Conservation (phyloP, 1,140 invertebrate genomes). For the Cepaea nemoralis region DNA sequence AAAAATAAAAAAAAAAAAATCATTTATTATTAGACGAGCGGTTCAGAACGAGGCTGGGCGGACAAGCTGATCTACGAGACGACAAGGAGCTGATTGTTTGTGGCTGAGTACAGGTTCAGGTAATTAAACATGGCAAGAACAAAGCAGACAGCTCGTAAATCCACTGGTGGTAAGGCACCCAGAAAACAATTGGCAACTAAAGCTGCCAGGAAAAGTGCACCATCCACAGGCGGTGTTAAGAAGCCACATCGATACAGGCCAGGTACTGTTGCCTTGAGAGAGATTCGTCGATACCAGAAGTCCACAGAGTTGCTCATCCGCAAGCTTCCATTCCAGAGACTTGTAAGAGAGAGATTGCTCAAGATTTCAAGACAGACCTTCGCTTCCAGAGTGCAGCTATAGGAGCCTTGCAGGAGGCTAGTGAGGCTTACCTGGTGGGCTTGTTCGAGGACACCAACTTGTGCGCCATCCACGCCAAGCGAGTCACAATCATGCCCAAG, state of each 20-base stretch:
- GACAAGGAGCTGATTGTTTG: no score
- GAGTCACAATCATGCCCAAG: slow-evolving; percentile 97
- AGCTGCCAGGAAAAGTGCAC: slow-evolving; percentile 76
- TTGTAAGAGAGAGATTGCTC: slow-evolving; percentile 86
- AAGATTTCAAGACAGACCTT: slow-evolving; percentile 83
- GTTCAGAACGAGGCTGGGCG: no score
- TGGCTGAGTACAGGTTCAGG: no score
- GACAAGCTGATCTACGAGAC: no score
- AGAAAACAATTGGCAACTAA: slow-evolving; percentile 75
- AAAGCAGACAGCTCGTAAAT: no score
- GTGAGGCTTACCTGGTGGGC: slow-evolving; percentile 89
- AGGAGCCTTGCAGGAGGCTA: slow-evolving; percentile 82
- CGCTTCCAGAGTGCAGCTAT: slow-evolving; percentile 77
- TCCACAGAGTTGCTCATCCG: slow-evolving; percentile 84
- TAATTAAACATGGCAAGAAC: no score
- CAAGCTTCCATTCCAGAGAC: slow-evolving; percentile 87
- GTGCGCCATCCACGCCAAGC: slow-evolving; percentile 93
- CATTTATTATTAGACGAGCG: no score
- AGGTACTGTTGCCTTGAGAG: slow-evolving; percentile 86
- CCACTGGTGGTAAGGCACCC: not conserved
- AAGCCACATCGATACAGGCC: slow-evolving; percentile 74
- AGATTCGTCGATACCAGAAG: slow-evolving; percentile 89
- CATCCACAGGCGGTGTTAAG: slow-evolving; percentile 75
- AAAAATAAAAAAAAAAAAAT: no score
- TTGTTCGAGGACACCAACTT: slow-evolving; percentile 92